Percentiles rank a stretch among this genome's conserved stretches.
These are phyloP conservation scores for Brachynemurus nebulosus DNA, from an alignment of 2,888 invertebrate species.

Conservation along the genomic window DNA sequence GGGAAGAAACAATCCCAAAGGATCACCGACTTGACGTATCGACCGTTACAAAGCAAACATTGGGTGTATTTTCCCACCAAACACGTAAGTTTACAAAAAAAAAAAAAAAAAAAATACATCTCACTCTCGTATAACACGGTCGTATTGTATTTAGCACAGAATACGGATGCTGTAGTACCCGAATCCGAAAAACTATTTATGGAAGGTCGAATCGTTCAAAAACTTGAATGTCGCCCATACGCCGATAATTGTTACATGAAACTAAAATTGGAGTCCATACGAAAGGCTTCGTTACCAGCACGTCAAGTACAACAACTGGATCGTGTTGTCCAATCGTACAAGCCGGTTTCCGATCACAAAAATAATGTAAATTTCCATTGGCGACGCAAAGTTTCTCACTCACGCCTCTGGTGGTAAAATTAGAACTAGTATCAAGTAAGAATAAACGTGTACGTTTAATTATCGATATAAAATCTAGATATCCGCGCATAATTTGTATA, in stretches of 20 bases:
- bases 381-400: no score
- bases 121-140: no score
- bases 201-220: slow-evolving; percentile 93
- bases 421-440: no score
- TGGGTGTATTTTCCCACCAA: slow-evolving; percentile 84
- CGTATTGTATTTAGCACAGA: slow-evolving; percentile 33
- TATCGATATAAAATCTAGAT: no score
- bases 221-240: slow-evolving; percentile 84
- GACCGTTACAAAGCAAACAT: slow-evolving; percentile 77
- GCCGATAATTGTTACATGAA: slow-evolving; percentile 83
- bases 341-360: slow-evolving; percentile 85
- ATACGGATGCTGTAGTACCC: slow-evolving; percentile 52
- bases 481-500: no score
- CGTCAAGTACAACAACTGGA: slow-evolving; percentile 78
- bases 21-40: slow-evolving; percentile 87
- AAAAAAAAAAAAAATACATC: not conserved
- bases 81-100: slow-evolving; percentile 41
- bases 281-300: slow-evolving; percentile 74
- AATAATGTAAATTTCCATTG: slow-evolving; percentile 59
- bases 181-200: slow-evolving; percentile 74
- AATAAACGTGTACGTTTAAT: no score
- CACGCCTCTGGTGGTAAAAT: no score
- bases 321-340: slow-evolving; percentile 77
- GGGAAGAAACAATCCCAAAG: slow-evolving; percentile 72
- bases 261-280: slow-evolving; percentile 75